Percentiles rank a stretch among this genome's conserved stretches.
These are phyloP conservation scores for Tragelaphus buxtoni DNA, from an alignment of 2,113 vertebrate genomes.

Conservation along the genomic window DNA sequence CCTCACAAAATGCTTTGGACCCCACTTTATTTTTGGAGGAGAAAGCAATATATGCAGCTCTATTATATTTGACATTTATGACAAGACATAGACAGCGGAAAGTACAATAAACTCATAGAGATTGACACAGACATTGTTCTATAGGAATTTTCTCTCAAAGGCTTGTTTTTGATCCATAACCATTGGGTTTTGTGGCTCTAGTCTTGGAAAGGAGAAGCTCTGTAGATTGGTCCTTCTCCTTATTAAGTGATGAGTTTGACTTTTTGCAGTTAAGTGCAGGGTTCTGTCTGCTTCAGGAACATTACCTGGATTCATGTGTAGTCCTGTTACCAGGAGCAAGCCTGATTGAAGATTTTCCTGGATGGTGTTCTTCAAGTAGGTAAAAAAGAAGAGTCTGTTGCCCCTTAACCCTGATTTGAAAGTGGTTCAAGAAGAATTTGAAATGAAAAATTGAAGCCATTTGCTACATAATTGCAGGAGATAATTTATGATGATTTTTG, in stretches of 20 bases:
- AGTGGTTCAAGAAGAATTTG: slow-evolving; percentile 79
- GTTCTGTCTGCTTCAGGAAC: slow-evolving; percentile 29
- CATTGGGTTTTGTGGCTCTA: neutral
- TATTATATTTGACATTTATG: neutral
- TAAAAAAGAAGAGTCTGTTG: slow-evolving; percentile 80
- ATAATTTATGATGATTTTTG: neutral
- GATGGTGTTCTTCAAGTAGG: slow-evolving; percentile 71
- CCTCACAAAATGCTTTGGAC: neutral
- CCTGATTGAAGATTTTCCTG: neutral
- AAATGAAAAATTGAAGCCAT: slow-evolving; percentile 76
- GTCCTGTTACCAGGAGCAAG: neutral
- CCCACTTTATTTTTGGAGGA: slow-evolving; percentile 1
- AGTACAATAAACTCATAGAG: slow-evolving; percentile 26
- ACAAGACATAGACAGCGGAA: slow-evolving; percentile 8
- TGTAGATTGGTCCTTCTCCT: neutral
- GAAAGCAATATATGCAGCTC: neutral
- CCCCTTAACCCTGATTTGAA: slow-evolving; percentile 79
- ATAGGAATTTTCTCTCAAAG: slow-evolving; percentile 47
- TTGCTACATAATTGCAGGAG: neutral
- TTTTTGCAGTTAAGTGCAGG: slow-evolving; percentile 4
- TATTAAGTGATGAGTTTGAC: slow-evolving; percentile 32
- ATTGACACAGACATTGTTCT: neutral
- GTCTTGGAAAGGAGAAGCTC: slow-evolving; percentile 31
- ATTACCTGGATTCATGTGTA: slow-evolving; percentile 31
- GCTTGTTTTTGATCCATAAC: slow-evolving; percentile 52